Base-by-base conservation (phyloP, 2,888 invertebrate genomes). In the Lepidonotus clava region DNA sequence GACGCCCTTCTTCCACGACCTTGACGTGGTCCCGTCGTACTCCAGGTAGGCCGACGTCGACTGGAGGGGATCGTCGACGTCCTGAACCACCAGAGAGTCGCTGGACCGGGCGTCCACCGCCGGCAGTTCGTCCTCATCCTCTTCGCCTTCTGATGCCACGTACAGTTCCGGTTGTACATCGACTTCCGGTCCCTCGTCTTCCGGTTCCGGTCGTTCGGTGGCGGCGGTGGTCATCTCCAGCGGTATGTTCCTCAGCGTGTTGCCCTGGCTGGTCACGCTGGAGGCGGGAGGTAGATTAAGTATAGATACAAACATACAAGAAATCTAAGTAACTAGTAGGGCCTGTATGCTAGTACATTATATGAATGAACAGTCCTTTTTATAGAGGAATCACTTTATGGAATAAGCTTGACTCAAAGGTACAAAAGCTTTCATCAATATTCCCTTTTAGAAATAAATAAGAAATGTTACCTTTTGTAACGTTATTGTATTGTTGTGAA, bases 261-360 rank as follows among this genome's bases (percentile, higher is more conserved):
- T 80, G 1, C 80, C 80, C 80, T 80, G 80, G 28, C 80, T 80
- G 28, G 80, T 80, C 11, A 80, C 34, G 21, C 46, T 32, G 14
- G 51, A 51, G 21, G 21, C 21, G 51, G 51, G 14, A 11, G 51
- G 14, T 51, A 51, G 51, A n/a, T n/a, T n/a, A n/a, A n/a, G n/a
- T n/a, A n/a, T n/a, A n/a, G n/a, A n/a, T n/a, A n/a, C n/a, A n/a
- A n/a, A n/a, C n/a, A n/a, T n/a, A n/a, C n/a, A n/a, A n/a, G n/a
- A n/a, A n/a, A n/a, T n/a, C n/a, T n/a, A n/a, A n/a, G n/a, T n/a
- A n/a, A n/a, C n/a, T n/a, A n/a, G n/a, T n/a, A n/a, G n/a, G n/a
- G n/a, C n/a, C n/a, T n/a, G n/a, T n/a, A n/a, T n/a, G n/a, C n/a
- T n/a, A n/a, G n/a, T n/a, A n/a, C n/a, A n/a, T n/a, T n/a, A n/a